Evolutionary conservation across 2,797 vertebrate species (phyloP).

Genomic region (Poeciliopsis presidionis): DNA sequence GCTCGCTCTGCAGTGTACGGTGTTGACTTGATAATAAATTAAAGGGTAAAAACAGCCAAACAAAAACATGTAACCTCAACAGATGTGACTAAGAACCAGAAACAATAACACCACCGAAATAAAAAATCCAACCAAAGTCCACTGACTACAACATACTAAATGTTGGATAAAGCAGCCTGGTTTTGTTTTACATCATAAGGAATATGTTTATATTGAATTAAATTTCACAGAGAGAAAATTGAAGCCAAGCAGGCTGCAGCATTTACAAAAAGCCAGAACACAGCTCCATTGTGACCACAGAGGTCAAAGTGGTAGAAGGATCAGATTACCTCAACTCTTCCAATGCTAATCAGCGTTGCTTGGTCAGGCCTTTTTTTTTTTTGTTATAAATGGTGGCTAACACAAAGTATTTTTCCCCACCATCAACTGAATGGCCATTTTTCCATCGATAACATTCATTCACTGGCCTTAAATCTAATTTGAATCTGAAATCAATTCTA

Average conservation of each 20-base stretch:
- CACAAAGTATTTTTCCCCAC: background rate
- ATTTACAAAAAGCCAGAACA: constrained; percentile 48
- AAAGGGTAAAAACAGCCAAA: background rate
- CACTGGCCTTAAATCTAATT: background rate
- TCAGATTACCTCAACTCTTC: constrained; percentile 53
- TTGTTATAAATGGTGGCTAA: background rate
- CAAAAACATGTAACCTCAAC: background rate
- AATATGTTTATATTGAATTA: constrained; percentile 37
- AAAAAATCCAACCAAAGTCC: background rate
- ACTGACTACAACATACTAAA: background rate
- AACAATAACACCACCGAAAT: background rate
- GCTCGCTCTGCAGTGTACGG: constrained; percentile 31
- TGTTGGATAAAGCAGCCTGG: background rate
- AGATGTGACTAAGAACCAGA: background rate
- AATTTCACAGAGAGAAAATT: constrained; percentile 31
- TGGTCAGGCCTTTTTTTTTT: constrained; percentile 6
- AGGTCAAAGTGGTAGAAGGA: constrained; percentile 56
- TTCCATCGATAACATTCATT: background rate
- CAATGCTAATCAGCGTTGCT: constrained; percentile 51
- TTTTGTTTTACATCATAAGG: background rate
- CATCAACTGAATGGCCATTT: background rate
- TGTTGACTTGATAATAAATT: background rate
- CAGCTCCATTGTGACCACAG: constrained; percentile 53
- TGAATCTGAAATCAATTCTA: constrained; percentile 1
- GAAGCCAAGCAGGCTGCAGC: constrained; percentile 45